These are phyloP conservation scores for Bradypodion ventrale DNA, from an alignment of 2,797 vertebrate genomes.

Conservation along the genomic window DNA sequence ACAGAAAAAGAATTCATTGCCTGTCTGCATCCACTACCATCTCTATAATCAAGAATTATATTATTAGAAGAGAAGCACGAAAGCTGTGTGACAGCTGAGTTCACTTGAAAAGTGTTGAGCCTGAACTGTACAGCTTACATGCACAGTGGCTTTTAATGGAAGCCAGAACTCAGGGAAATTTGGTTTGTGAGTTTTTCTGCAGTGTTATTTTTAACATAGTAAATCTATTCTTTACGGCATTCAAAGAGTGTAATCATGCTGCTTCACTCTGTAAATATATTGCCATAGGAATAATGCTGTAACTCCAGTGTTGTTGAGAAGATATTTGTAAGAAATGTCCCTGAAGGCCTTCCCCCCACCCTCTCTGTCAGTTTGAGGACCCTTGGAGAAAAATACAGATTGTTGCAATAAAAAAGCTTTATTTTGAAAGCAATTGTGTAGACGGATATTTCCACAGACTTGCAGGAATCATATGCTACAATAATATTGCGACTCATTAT, in stretches of 20 bases:
- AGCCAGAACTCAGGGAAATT: no score
- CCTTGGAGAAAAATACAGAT: background rate
- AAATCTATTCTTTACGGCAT: background rate
- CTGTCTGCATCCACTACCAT: background rate
- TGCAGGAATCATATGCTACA: background rate
- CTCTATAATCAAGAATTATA: no score
- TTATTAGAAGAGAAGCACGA: no score
- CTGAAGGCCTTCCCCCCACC: no score
- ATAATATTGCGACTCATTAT: background rate
- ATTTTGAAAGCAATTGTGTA: background rate
- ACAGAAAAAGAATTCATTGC: background rate
- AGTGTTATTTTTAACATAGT: background rate
- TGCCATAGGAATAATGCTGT: background rate
- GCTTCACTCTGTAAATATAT: background rate
- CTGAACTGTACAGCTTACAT: no score
- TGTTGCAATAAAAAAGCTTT: background rate
- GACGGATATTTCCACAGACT: background rate
- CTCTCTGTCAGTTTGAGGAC: background rate
- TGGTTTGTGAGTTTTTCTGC: background rate
- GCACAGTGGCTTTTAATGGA: no score
- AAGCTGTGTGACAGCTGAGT: no score
- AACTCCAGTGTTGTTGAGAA: background rate
- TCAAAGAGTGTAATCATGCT: background rate
- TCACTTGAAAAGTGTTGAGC: no score
- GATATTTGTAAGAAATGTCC: background rate